phyloP scores from a whole-genome alignment of 2,888 invertebrate species.

The Cephus pygmeus region DNA sequence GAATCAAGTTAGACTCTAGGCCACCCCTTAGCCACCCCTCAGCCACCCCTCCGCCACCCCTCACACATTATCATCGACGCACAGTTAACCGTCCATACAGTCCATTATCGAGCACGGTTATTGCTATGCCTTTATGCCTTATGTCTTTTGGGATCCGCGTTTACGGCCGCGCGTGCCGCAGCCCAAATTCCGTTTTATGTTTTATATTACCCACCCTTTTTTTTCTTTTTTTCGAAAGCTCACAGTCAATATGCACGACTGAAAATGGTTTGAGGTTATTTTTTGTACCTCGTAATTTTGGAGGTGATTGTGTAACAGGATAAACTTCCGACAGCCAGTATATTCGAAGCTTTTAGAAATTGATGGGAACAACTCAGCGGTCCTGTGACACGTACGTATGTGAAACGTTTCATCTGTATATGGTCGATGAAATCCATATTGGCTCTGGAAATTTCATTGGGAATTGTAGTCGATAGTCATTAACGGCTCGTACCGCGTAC shows the following conservation, averaged over 20 bases:
- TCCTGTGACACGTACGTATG: background rate
- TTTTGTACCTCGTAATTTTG: background rate
- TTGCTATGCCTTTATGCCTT: constrained; percentile 9
- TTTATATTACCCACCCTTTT: background rate
- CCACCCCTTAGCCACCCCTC: constrained; percentile 13
- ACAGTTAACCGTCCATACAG: constrained; percentile 12
- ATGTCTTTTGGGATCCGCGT: background rate
- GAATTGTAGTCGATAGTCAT: constrained; percentile 61
- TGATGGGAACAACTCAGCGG: background rate
- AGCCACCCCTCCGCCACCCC: background rate
- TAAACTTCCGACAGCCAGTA: background rate
- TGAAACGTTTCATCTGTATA: background rate
- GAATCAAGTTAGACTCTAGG: constrained; percentile 30
- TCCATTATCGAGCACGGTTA: constrained; percentile 18
- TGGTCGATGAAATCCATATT: background rate
- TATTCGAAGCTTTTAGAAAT: background rate
- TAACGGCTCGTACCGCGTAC: constrained; percentile 53
- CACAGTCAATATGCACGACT: background rate
- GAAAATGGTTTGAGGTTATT: background rate
- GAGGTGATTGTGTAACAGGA: background rate
- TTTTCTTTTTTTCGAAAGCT: background rate
- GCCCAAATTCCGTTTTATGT: background rate
- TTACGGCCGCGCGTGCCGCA: background rate
- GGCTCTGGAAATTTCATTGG: background rate
- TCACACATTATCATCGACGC: constrained; percentile 26